Conservation (phyloP, 2,113 vertebrate genomes). For the Salvator merianae region DNA sequence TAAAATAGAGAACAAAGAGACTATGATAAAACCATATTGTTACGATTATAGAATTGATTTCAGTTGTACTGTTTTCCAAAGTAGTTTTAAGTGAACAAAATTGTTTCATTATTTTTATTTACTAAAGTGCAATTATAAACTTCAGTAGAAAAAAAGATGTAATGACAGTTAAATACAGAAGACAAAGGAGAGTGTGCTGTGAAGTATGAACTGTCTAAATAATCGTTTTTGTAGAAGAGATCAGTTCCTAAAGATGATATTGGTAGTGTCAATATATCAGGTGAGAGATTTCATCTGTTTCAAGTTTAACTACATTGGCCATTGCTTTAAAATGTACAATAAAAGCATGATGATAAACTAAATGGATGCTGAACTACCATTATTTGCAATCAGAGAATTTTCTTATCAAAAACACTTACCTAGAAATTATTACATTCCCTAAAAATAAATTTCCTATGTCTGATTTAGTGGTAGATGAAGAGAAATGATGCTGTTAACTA, state of each 20-base stretch:
- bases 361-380: not conserved
- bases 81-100: no score
- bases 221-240: not conserved
- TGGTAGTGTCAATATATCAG: not conserved
- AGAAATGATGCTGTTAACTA: not conserved
- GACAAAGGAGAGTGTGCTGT: not conserved
- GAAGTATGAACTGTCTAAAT: not conserved
- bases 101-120: no score
- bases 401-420: no score
- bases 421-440: not conserved
- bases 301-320: not conserved
- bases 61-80: no score
- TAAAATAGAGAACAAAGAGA: no score
- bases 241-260: constrained; percentile 3
- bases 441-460: not conserved
- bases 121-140: not conserved
- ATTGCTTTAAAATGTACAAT: not conserved
- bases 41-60: no score
- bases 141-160: not conserved
- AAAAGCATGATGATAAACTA: not conserved
- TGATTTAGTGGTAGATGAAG: not conserved
- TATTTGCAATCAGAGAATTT: not conserved
- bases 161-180: not conserved
- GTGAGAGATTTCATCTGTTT: constrained; percentile 11
- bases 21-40: no score